Percentiles rank a stretch among this genome's conserved stretches.
Conservation (phyloP, 2,113 vertebrate species). For the Craseonycteris thonglongyai region DNA sequence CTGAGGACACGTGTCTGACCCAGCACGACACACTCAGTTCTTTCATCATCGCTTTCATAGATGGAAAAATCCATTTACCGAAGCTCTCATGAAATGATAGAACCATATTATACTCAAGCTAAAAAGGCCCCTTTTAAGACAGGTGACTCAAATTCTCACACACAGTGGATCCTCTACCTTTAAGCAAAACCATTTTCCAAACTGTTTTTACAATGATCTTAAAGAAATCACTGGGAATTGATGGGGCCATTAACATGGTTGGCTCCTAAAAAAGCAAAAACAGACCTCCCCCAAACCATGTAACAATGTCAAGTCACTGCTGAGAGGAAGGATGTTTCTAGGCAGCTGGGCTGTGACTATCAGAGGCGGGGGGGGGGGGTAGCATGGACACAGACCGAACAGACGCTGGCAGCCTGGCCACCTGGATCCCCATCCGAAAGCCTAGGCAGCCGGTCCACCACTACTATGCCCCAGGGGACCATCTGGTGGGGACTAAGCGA, state of each 20-base stretch:
- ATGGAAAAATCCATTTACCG: neutral
- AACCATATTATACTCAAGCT: neutral
- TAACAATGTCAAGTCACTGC: neutral
- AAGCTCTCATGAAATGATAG: neutral
- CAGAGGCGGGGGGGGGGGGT: rapidly evolving
- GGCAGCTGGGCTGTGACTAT: neutral
- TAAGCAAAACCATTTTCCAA: neutral
- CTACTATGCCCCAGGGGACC: neutral
- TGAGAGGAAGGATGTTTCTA: neutral
- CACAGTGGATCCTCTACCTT: neutral
- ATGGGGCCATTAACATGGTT: neutral
- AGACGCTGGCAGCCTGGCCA: neutral
- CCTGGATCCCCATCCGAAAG: neutral
- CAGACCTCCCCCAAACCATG: neutral
- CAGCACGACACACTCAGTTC: neutral
- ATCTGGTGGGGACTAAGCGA: neutral
- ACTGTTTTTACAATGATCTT: neutral
- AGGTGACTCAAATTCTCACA: neutral
- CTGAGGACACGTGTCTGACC: too few relatives aligned
- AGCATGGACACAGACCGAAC: too few relatives aligned
- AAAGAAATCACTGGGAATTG: neutral
- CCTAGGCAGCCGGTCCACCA: rapidly evolving
- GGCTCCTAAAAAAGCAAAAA: neutral
- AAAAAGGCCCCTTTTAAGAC: neutral
- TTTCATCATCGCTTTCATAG: neutral